These are phyloP conservation scores for Platichthys flesus DNA, from an alignment of 2,113 vertebrate species.

Conservation along the genomic window DNA sequence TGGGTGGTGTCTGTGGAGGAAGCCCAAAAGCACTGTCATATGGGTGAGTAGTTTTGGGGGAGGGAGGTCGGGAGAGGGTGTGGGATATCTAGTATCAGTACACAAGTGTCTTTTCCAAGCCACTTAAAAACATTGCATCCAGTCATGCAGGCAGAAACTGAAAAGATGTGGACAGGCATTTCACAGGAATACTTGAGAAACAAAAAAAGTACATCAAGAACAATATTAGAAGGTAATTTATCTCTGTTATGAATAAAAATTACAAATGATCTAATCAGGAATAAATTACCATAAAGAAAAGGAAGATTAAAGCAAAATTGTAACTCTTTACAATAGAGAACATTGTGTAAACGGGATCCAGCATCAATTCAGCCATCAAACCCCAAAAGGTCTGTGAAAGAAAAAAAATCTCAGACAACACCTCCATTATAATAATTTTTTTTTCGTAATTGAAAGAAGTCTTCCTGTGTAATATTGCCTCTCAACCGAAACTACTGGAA, in stretches of 20 bases:
- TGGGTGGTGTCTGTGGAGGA: constrained; percentile 87
- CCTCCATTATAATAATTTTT: constrained; percentile 29
- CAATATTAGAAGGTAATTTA: constrained; percentile 42
- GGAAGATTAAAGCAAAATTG: constrained; percentile 62
- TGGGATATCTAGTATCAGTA: constrained; percentile 85
- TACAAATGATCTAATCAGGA: constrained; percentile 65
- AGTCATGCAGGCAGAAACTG: constrained; percentile 97
- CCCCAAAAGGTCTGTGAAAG: constrained; percentile 47
- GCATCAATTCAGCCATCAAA: constrained; percentile 84
- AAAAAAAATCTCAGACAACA: constrained; percentile 34
- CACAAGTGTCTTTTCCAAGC: constrained; percentile 92
- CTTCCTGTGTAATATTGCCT: constrained; percentile 98
- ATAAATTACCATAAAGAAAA: constrained; percentile 66
- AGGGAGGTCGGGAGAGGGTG: constrained; percentile 76
- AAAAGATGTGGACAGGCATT: constrained; percentile 93
- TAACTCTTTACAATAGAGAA: constrained; percentile 79
- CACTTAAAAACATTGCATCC: constrained; percentile 95
- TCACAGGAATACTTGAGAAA: constrained; percentile 93
- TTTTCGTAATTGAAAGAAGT: constrained; percentile 73
- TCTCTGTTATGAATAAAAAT: constrained; percentile 64
- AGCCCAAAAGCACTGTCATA: constrained; percentile 87
- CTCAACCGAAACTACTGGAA: constrained; percentile 81
- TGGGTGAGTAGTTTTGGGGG: constrained; percentile 82
- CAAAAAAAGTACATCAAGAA: constrained; percentile 73
- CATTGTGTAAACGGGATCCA: constrained; percentile 71